Conservation (phyloP, 2,797 vertebrate species). For the Darevskia nairensis region DNA sequence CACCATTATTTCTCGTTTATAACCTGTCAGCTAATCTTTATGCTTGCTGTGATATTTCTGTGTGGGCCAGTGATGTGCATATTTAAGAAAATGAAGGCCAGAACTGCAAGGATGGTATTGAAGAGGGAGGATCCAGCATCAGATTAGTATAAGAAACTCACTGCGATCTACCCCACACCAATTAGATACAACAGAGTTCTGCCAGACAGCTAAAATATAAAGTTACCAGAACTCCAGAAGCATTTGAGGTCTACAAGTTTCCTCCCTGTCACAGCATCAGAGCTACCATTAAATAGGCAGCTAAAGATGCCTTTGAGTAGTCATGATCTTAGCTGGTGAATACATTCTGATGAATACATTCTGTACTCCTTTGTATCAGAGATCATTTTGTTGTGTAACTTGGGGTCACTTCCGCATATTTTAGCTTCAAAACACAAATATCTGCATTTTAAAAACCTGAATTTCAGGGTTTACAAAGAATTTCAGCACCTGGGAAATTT, state of each 20-base stretch:
- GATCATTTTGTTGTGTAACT: too few species aligned
- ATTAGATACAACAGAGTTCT: neutral
- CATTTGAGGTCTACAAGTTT: neutral
- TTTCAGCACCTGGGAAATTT: slow-evolving; percentile 5
- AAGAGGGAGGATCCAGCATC: neutral
- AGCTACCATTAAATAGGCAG: neutral
- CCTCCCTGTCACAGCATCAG: neutral
- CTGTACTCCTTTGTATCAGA: neutral
- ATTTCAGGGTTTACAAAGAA: neutral
- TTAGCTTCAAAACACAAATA: neutral
- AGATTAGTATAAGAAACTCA: neutral
- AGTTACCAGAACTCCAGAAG: neutral
- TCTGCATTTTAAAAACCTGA: neutral
- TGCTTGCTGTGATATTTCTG: slow-evolving; percentile 19
- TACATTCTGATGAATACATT: neutral
- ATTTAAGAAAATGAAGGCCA: slow-evolving; percentile 1
- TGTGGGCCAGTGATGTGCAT: slow-evolving; percentile 9
- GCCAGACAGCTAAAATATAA: neutral
- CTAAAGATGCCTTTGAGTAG: neutral
- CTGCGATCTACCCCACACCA: neutral
- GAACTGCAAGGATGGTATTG: neutral
- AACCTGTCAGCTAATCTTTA: slow-evolving; percentile 34
- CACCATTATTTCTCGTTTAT: slow-evolving; percentile 30
- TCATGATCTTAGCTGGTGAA: neutral
- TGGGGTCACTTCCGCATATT: neutral